Evolutionary conservation across 2,797 vertebrate genomes (phyloP).

Genomic region (Phrynocephalus forsythii): DNA sequence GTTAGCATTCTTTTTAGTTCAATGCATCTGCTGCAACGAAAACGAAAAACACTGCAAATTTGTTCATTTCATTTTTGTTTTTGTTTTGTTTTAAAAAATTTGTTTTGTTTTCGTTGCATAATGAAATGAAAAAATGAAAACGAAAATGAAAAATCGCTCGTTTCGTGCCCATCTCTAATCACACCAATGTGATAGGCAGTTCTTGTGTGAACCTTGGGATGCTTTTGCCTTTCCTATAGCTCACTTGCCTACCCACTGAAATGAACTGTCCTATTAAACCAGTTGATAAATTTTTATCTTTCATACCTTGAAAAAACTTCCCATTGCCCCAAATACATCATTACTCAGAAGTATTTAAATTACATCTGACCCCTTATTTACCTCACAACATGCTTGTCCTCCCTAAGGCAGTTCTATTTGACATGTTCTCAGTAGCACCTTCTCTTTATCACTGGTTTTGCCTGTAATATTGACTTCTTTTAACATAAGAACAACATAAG

Average conservation of each 20-base stretch:
- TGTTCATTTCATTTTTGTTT: too few species aligned
- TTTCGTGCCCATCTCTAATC: too few species aligned
- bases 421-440: background rate
- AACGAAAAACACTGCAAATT: too few species aligned
- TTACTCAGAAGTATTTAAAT: background rate
- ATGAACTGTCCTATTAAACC: constrained; percentile 22
- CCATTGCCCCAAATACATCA: background rate
- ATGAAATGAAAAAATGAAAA: too few species aligned
- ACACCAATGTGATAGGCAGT: background rate
- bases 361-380: background rate
- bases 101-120: too few species aligned
- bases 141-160: too few species aligned
- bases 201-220: background rate
- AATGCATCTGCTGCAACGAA: too few species aligned
- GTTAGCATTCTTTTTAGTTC: too few species aligned
- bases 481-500: too few species aligned
- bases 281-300: constrained; percentile 12
- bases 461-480: background rate
- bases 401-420: background rate
- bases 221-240: background rate
- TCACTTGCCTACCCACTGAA: constrained; percentile 5
- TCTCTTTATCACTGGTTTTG: background rate
- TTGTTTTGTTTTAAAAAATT: too few species aligned
- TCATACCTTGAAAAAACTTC: background rate
- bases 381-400: background rate